Conservation (phyloP, 1,140 invertebrate species). For the Macrosteles quadrilineatus region DNA sequence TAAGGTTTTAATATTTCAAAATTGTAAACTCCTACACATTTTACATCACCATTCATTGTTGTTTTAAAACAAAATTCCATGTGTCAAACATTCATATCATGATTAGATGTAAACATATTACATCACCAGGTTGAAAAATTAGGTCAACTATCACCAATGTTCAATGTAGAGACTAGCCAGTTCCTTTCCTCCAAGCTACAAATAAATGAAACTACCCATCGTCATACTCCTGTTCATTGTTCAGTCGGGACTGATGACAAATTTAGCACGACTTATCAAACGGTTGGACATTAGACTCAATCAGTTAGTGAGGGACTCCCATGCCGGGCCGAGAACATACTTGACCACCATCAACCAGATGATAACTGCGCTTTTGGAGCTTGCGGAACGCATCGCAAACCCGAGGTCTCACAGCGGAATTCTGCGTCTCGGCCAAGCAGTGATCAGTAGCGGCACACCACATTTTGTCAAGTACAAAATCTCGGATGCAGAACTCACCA, state of each 20-base stretch:
- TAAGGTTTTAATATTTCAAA: too few species aligned
- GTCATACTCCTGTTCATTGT: too few species aligned
- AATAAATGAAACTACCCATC: too few species aligned
- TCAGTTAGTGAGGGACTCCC: not conserved
- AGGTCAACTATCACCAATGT: too few species aligned
- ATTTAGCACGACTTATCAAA: not conserved
- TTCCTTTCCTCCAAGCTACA: too few species aligned
- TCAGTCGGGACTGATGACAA: not conserved
- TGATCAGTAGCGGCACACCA: not conserved
- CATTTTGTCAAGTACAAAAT: conserved; percentile 6
- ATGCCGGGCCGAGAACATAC: not conserved
- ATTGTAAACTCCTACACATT: too few species aligned
- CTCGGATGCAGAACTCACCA: not conserved
- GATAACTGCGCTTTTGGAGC: not conserved
- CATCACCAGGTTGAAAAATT: too few species aligned
- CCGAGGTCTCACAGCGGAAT: not conserved
- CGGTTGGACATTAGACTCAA: not conserved
- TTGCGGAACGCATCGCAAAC: not conserved
- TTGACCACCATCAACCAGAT: not conserved
- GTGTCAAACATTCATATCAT: too few species aligned
- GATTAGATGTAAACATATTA: too few species aligned
- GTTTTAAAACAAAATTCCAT: too few species aligned
- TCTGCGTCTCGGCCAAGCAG: not conserved
- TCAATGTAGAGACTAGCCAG: too few species aligned
- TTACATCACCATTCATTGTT: too few species aligned